phyloP scores from a whole-genome alignment of 2,113 vertebrate species.

The Xiphophorus hellerii region DNA sequence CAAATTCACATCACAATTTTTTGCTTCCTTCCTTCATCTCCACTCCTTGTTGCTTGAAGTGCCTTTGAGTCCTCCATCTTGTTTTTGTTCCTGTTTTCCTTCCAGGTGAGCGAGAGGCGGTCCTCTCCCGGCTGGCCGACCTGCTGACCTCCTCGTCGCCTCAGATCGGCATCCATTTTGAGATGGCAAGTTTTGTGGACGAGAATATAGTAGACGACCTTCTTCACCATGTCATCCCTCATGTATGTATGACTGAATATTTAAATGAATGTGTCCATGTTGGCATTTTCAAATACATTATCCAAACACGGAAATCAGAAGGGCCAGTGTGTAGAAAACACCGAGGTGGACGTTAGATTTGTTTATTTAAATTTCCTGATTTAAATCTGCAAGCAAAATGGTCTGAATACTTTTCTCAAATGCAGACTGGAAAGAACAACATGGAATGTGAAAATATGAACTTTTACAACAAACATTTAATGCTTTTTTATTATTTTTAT shows the following conservation, averaged over 20 bases:
- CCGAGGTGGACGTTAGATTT: constrained; percentile 5
- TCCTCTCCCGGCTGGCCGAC: constrained; percentile 73
- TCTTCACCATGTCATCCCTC: constrained; percentile 75
- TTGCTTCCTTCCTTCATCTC: neutral
- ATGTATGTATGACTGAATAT: constrained; percentile 61
- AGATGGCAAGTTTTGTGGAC: constrained; percentile 88
- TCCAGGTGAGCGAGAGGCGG: constrained; percentile 78
- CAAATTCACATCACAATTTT: neutral
- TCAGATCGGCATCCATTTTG: constrained; percentile 81
- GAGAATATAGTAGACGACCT: constrained; percentile 81
- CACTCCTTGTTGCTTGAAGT: neutral
- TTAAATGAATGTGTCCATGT: neutral
- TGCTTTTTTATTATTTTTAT: neutral
- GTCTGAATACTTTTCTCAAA: neutral
- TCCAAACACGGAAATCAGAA: neutral
- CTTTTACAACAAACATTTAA: neutral
- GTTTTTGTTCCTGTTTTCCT: neutral
- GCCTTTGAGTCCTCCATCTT: neutral
- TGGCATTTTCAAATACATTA: neutral
- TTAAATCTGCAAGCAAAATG: constrained; percentile 18
- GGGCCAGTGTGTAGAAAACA: neutral
- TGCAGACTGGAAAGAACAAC: no score
- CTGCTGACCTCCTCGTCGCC: constrained; percentile 75
- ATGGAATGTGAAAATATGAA: no score
- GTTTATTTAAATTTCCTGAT: constrained; percentile 10